Evolutionary conservation across 2,888 invertebrate genomes (phyloP).

Genomic region (Chymomyza fuscimana): DNA sequence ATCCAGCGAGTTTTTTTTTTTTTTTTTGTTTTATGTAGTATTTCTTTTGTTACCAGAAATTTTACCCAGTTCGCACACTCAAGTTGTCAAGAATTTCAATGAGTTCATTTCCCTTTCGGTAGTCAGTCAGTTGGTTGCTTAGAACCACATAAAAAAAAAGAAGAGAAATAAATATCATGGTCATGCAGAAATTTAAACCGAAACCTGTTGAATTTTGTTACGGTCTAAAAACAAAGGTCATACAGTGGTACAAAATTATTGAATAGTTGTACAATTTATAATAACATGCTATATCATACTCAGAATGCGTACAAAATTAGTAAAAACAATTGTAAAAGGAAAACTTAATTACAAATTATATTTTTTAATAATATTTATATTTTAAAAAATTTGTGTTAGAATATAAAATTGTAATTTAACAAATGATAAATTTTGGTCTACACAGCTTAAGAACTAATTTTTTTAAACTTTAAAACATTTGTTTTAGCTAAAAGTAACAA

Average conservation of each 20-base stretch:
- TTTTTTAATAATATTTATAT: too few species aligned
- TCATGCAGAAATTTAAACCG: conserved; percentile 27
- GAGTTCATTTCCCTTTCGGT: conserved; percentile 76
- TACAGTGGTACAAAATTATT: not conserved
- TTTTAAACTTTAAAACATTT: too few species aligned
- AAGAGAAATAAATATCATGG: conserved; percentile 11
- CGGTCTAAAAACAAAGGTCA: not conserved
- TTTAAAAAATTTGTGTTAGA: too few species aligned
- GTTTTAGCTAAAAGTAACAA: too few species aligned
- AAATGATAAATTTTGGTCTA: too few species aligned
- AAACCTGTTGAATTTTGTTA: conserved; percentile 58
- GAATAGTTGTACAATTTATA: too few species aligned
- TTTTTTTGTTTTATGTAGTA: not conserved
- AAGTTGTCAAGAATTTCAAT: conserved; percentile 67
- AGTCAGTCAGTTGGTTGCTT: conserved; percentile 38
- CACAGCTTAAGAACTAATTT: too few species aligned
- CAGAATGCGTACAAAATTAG: too few species aligned
- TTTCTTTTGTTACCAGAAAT: conserved; percentile 47
- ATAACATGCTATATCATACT: too few species aligned
- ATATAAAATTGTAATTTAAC: too few species aligned
- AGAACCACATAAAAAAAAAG: conserved; percentile 31
- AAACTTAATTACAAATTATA: too few species aligned
- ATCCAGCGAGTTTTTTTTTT: conserved; percentile 10
- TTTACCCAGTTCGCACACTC: conserved; percentile 49
- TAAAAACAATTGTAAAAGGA: too few species aligned